These are phyloP conservation scores for Tyrannus savana DNA, from an alignment of 2,113 vertebrate genomes.

Conservation along the genomic window DNA sequence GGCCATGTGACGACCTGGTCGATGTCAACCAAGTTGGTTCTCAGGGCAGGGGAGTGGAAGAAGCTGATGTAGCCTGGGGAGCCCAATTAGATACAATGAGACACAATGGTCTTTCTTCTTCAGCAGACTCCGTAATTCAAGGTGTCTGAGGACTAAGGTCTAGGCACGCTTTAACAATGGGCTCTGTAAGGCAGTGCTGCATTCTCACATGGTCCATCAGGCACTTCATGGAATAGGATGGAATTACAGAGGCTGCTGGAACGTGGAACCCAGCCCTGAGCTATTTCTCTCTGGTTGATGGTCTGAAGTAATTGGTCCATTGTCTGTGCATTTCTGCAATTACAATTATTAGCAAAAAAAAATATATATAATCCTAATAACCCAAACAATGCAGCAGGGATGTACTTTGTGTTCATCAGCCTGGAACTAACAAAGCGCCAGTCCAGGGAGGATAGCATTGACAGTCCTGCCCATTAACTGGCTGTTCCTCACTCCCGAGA, in stretches of 20 bases:
- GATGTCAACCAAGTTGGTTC: rapidly evolving
- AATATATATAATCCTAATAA: neutral
- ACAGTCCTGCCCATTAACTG: neutral
- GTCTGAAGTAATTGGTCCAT: neutral
- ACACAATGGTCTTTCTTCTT: neutral
- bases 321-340: neutral
- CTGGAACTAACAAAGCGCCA: neutral
- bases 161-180: neutral
- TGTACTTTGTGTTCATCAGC: neutral
- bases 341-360: neutral
- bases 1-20: rapidly evolving
- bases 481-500: neutral
- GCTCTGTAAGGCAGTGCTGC: rapidly evolving
- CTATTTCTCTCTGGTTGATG: neutral
- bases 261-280: neutral
- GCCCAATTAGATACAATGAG: no score
- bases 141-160: neutral
- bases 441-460: neutral
- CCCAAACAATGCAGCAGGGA: neutral
- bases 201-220: rapidly evolving
- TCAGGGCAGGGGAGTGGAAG: neutral
- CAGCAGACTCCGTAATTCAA: neutral
- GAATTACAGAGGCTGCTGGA: neutral
- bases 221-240: rapidly evolving
- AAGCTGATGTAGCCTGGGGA: rapidly evolving